Evolutionary conservation across 2,888 invertebrate genomes (phyloP).

Genomic region (Cordilura impudica): DNA sequence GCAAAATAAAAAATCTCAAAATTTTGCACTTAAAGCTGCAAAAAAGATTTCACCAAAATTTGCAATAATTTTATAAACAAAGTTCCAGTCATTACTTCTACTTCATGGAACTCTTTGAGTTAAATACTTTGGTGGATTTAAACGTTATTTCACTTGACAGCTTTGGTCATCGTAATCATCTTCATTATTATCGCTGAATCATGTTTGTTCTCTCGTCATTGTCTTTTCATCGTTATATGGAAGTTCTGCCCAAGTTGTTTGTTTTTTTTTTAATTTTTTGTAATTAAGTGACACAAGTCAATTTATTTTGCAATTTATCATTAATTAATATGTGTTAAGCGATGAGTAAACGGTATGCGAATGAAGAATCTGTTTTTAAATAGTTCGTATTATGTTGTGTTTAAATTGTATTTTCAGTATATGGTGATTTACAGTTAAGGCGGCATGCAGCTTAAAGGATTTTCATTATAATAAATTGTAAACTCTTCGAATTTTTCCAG

Average conservation of each 20-base stretch:
- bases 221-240: neutral
- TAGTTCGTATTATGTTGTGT: neutral
- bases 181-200: slow-evolving; percentile 18
- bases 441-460: neutral
- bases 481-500: neutral
- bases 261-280: slow-evolving; percentile 37
- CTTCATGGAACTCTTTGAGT: no score
- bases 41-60: no score
- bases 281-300: slow-evolving; percentile 74
- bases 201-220: no score
- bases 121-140: neutral
- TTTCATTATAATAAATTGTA: neutral
- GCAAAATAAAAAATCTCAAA: no score
- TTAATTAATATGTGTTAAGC: slow-evolving; percentile 70
- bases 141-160: neutral
- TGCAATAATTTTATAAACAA: no score
- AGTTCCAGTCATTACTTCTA: no score
- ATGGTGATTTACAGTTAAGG: neutral
- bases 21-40: no score
- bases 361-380: neutral
- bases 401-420: neutral
- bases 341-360: slow-evolving; percentile 17
- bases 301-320: slow-evolving; percentile 75
- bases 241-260: neutral
- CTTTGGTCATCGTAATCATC: neutral